Evolutionary conservation across 2,797 vertebrate genomes (phyloP).

Genomic region (Betta splendens): DNA sequence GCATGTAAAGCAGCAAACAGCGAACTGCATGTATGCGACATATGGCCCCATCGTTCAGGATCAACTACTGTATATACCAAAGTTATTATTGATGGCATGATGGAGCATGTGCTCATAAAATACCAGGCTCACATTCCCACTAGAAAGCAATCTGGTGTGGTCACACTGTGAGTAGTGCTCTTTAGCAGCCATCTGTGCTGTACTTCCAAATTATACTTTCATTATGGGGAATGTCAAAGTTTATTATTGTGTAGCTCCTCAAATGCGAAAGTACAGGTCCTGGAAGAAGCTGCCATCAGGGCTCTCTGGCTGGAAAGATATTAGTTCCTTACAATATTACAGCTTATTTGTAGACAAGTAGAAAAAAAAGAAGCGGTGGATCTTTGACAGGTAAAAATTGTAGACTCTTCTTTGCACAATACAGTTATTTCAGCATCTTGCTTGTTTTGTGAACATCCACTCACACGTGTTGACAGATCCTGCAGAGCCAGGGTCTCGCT

Average conservation of each 20-base stretch:
- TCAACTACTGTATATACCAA: conserved; percentile 52
- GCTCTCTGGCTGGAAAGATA: conserved; percentile 2
- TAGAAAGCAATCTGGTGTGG: conserved; percentile 69
- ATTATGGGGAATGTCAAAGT: conserved; percentile 46
- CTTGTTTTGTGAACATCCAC: too few relatives aligned
- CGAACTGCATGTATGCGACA: too few relatives aligned
- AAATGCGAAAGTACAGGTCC: conserved; percentile 28
- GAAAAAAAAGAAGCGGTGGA: too few relatives aligned
- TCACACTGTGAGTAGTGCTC: conserved; percentile 48
- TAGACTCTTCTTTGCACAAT: too few relatives aligned
- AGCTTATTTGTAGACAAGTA: too few relatives aligned
- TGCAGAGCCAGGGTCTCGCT: too few relatives aligned
- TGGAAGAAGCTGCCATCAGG: background rate
- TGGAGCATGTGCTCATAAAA: conserved; percentile 68
- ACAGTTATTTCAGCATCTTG: too few relatives aligned
- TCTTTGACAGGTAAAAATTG: too few relatives aligned
- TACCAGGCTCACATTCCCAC: conserved; percentile 49
- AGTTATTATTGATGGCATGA: conserved; percentile 51
- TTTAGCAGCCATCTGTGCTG: conserved; percentile 68
- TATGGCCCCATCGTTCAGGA: conserved; percentile 51
- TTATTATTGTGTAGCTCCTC: conserved; percentile 28
- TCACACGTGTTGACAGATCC: too few relatives aligned
- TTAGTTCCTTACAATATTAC: background rate
- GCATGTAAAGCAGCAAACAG: conserved; percentile 34
- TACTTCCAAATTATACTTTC: conserved; percentile 57